Conservation (phyloP, 1,140 invertebrate species). For the Cotesia vestalis region DNA sequence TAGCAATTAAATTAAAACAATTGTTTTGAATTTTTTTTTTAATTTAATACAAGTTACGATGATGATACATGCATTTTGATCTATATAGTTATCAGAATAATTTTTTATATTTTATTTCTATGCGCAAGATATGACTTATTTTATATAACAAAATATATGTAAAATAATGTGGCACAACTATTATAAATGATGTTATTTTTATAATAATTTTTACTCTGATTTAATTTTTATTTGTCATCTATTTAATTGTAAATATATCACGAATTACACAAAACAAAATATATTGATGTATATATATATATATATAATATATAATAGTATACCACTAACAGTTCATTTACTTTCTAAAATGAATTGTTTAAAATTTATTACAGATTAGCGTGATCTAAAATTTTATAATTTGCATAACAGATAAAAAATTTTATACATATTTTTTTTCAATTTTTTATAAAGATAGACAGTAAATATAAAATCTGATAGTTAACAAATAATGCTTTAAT, state of each 20-base stretch:
- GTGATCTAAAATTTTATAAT: conserved; percentile 19
- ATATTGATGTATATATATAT: no score
- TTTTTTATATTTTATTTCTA: neutral
- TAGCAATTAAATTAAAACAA: neutral
- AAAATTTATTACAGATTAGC: neutral
- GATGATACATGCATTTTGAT: conserved; percentile 33
- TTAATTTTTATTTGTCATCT: no score
- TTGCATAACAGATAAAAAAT: conserved; percentile 35
- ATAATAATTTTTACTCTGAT: no score
- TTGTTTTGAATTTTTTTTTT: conserved; percentile 63
- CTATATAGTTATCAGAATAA: conserved; percentile 8
- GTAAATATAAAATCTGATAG: conserved; percentile 9
- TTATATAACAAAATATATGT: neutral
- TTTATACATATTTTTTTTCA: neutral
- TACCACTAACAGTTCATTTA: no score
- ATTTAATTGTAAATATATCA: no score
- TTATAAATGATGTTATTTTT: no score
- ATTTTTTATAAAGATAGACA: conserved; percentile 2
- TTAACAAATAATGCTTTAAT: neutral
- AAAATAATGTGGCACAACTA: neutral
- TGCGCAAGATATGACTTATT: conserved; percentile 12
- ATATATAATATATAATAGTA: no score
- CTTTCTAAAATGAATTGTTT: neutral
- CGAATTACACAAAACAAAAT: no score
- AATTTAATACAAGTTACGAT: conserved; percentile 54